Conservation (phyloP, 2,797 vertebrate genomes). For the Hozukius guyotensis region DNA sequence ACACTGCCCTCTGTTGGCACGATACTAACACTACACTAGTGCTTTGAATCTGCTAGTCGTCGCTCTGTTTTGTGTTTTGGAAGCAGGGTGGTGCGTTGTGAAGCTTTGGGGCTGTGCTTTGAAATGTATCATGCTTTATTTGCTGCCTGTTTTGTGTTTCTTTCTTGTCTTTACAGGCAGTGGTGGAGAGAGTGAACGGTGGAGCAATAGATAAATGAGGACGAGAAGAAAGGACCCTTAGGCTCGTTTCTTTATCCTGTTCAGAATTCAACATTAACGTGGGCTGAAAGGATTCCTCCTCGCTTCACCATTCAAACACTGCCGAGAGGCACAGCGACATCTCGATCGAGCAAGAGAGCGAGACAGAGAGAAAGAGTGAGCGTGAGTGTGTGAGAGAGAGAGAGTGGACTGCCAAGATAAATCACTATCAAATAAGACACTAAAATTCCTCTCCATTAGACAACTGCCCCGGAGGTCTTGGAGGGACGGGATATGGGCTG, state of each 20-base stretch:
- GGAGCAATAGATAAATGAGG: slow-evolving; percentile 64
- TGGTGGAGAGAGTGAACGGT: slow-evolving; percentile 27
- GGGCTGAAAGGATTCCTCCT: slow-evolving; percentile 78
- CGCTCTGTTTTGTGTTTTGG: slow-evolving; percentile 25
- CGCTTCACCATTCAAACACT: slow-evolving; percentile 55
- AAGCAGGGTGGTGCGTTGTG: slow-evolving; percentile 12
- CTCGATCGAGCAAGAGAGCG: slow-evolving; percentile 40
- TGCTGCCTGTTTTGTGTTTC: slow-evolving; percentile 41
- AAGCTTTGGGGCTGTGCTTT: slow-evolving; percentile 50
- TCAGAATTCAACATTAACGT: slow-evolving; percentile 73
- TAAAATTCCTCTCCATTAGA: slow-evolving; percentile 66
- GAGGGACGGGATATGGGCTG: slow-evolving; percentile 41
- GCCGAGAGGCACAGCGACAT: slow-evolving; percentile 68
- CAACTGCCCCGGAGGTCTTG: slow-evolving; percentile 56
- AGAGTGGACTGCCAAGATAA: slow-evolving; percentile 56
- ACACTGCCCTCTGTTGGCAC: slow-evolving; percentile 64
- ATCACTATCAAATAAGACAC: slow-evolving; percentile 72
- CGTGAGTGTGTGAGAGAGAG: slow-evolving; percentile 10
- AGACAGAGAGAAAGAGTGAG: background rate
- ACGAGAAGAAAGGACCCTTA: slow-evolving; percentile 54
- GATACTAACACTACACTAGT: slow-evolving; percentile 20
- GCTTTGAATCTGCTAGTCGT: slow-evolving; percentile 1
- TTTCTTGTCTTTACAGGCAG: slow-evolving; percentile 44
- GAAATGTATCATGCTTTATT: slow-evolving; percentile 61
- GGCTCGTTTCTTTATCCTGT: slow-evolving; percentile 65